Evolutionary conservation across 2,888 invertebrate genomes (phyloP), one percentile per base, ranked within the genome.

Genomic region (Macrosoma leucophasiata): DNA sequence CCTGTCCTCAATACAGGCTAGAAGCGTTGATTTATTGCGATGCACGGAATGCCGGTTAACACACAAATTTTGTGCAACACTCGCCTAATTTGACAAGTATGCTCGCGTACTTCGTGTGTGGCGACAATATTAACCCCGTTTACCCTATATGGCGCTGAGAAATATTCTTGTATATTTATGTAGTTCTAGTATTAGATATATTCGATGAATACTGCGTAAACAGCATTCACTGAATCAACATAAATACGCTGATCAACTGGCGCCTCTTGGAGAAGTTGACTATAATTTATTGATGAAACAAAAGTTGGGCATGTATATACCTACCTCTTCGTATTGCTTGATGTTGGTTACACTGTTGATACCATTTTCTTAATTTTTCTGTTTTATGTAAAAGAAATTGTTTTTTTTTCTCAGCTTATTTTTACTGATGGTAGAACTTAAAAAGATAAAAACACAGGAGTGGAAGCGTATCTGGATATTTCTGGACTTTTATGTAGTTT

Each of bases 1-100:
- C 67, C 68, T 81, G 82, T 79, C 77, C 81, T 77, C 79, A 79
- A 76, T 79, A 71, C 68, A 53, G 51, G 44, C 64, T 73, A 62
- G 68, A 72, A 67, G 67, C 70, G 67, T 71, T 76, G 73, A 78
- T 77, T 78, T 76, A 78, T 74, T 67, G 62, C 67, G 68, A 75
- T 72, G 69, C 64, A 68, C 58, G 66, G 69, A 70, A 73, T 75
- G 70, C 60, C 44, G 59, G 52, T 58, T 73, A 66, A 68, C 59
- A 70, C 64, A 70, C 67, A 66, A 65, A 70, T 64, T 76, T 69
- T 72, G 74, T 69, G 76, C 73, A 73, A 75, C 69, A 65, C 61
- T 60, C 57, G 55, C 51, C 61, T 53, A 64, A 67, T 63, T 57
- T 48, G 52, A 48, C 40, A 46, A 31, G 39, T 36, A 39, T 36